These are phyloP conservation scores for Limosa lapponica DNA, from an alignment of 2,797 vertebrate genomes.

Conservation along the genomic window DNA sequence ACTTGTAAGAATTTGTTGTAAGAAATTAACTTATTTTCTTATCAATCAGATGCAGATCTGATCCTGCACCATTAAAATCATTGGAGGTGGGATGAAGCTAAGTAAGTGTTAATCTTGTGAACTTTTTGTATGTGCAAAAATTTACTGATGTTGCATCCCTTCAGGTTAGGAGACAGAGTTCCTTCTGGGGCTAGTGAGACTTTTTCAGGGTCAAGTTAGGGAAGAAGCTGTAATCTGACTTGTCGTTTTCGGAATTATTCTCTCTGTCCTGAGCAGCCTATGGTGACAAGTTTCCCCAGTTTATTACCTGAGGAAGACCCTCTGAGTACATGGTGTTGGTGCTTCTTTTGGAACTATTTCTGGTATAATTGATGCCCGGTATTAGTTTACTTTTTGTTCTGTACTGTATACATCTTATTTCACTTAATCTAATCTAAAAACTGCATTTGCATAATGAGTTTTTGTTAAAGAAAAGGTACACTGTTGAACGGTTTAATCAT, in stretches of 20 bases:
- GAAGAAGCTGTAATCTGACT: neutral
- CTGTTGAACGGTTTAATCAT: conserved; percentile 22
- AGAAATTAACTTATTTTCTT: neutral
- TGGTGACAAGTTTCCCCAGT: neutral
- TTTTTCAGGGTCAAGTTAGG: neutral
- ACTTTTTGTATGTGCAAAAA: neutral
- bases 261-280: neutral
- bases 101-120: neutral
- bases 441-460: neutral
- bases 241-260: neutral
- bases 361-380: neutral
- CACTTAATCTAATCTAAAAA: neutral
- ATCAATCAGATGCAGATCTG: neutral
- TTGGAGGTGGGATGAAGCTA: neutral
- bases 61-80: neutral
- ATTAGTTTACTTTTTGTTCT: neutral
- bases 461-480: conserved; percentile 25
- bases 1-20: neutral
- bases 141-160: neutral
- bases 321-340: neutral
- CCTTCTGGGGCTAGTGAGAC: neutral
- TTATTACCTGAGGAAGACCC: neutral
- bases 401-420: neutral
- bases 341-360: neutral
- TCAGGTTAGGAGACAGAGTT: neutral